Percentiles rank a stretch among this genome's conserved stretches.
These are phyloP conservation scores for Rhabdomys dilectus DNA, from an alignment of 2,113 vertebrate genomes.

Conservation along the genomic window DNA sequence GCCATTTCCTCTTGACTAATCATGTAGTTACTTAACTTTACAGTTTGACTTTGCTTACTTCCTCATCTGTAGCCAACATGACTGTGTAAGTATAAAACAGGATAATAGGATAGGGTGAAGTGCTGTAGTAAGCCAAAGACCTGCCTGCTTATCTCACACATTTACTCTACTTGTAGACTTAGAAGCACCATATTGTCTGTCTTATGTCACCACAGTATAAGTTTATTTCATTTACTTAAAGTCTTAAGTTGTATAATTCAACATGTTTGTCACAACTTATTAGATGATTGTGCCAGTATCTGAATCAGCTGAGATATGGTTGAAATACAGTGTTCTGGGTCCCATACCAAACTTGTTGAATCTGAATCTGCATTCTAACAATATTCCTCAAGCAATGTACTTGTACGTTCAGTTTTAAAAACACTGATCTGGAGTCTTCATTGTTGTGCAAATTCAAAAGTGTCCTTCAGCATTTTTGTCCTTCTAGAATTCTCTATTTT, in stretches of 20 bases:
- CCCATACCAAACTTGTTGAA: neutral
- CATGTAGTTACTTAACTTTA: neutral
- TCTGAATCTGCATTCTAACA: neutral
- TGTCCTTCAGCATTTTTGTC: neutral
- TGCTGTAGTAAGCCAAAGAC: neutral
- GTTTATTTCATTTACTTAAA: slow-evolving; percentile 51
- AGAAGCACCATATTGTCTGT: neutral
- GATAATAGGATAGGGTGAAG: neutral
- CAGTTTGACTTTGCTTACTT: neutral
- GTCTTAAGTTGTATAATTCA: neutral
- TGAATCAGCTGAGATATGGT: neutral
- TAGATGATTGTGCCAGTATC: neutral
- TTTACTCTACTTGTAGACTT: neutral
- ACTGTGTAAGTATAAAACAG: neutral
- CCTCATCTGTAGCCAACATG: neutral
- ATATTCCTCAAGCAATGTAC: neutral
- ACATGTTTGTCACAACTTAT: neutral
- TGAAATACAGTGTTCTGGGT: neutral
- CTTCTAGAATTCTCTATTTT: slow-evolving; percentile 3
- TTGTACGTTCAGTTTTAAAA: neutral
- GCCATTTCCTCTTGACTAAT: neutral
- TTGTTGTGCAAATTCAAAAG: neutral
- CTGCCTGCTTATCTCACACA: neutral
- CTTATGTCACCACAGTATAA: neutral
- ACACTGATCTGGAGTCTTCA: neutral